Conservation (phyloP, 2,113 vertebrate genomes). For the Oriolus oriolus region DNA sequence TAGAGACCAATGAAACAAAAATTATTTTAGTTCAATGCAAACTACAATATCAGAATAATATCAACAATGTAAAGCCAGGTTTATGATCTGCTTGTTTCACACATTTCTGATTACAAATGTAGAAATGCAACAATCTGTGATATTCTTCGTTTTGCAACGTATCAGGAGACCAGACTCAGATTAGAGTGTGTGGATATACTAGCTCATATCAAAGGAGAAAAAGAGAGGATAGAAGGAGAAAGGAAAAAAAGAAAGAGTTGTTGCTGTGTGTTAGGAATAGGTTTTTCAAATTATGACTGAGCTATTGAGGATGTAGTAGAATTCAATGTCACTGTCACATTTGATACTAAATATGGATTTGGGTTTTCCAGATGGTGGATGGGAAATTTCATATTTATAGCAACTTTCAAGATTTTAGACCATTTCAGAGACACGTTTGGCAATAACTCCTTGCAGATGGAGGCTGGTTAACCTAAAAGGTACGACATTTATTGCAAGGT, state of each 20-base stretch:
- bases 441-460: background rate
- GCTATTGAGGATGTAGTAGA: background rate
- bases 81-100: constrained; percentile 58
- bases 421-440: background rate
- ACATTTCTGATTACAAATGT: background rate
- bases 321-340: background rate
- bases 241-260: background rate
- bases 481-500: background rate
- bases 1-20: constrained; percentile 55
- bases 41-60: constrained; percentile 12
- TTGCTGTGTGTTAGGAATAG: background rate
- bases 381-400: background rate
- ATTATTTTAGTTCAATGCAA: constrained; percentile 50
- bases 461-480: background rate
- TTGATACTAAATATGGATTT: background rate
- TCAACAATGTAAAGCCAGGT: constrained; percentile 39
- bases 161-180: background rate
- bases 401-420: background rate
- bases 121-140: background rate
- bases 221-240: background rate
- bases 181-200: background rate
- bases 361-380: background rate
- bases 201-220: background rate
- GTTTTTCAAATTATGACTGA: background rate
- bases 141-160: background rate